Evolutionary conservation across 2,113 vertebrate species (phyloP).

Genomic region (Turdus rufiventris): DNA sequence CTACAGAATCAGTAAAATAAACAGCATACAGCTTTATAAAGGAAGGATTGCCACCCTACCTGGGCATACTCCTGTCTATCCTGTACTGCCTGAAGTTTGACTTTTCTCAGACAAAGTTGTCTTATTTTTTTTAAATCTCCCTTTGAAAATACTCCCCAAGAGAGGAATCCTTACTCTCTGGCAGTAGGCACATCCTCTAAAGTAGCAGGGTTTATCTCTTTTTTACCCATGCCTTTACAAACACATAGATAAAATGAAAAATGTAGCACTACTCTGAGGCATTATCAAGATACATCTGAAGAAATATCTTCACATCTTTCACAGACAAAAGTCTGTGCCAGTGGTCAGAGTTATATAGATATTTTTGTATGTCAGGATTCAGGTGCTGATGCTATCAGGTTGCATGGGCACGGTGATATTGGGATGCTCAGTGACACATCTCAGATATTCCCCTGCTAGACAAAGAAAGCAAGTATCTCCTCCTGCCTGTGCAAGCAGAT

Average conservation of each 20-base stretch:
- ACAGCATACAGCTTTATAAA: background rate
- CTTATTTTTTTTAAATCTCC: background rate
- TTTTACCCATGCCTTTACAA: background rate
- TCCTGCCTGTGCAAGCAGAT: background rate
- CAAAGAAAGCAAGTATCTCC: background rate
- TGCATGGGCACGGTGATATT: background rate
- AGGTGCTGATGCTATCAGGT: background rate
- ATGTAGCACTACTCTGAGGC: background rate
- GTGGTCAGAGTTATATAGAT: background rate
- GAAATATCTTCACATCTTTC: background rate
- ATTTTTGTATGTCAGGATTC: accelerated
- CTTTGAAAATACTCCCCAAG: background rate
- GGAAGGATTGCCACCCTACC: background rate
- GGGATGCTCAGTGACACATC: background rate
- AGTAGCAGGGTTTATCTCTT: background rate
- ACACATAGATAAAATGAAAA: background rate
- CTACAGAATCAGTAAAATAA: background rate
- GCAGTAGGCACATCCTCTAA: background rate
- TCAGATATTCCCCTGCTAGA: background rate
- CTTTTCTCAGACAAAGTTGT: background rate
- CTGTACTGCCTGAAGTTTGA: background rate
- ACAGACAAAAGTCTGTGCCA: background rate
- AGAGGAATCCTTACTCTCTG: background rate
- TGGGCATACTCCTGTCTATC: background rate
- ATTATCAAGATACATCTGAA: background rate